Evolutionary conservation across 2,888 invertebrate genomes (phyloP), one percentile per base, ranked within the genome.

Genomic region (Acleris sparsana): DNA sequence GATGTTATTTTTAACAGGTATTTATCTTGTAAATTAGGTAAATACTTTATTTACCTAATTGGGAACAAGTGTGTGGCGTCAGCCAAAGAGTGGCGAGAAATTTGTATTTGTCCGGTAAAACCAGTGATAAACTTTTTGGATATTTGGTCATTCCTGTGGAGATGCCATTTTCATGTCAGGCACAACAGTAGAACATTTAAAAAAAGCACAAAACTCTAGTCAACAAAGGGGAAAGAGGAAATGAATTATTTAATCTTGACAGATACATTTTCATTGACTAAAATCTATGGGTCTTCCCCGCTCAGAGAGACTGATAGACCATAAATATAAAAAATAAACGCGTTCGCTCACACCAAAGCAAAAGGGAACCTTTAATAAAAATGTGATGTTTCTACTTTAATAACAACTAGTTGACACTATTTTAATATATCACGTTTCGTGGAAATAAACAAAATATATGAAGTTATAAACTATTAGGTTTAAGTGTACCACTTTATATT

Each of bases 401-500:
- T 74, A 65, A 78, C 80, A 65, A 78, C 80, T 86, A 86, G 84
- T 84, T 85, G 81, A 86, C 84, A 87, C 86, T 88, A 87, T 87
- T 89, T 86, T 89, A 86, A 82, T 86, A 83, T 83, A 84, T 82
- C 83, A 84, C 83, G 77, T 84, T 85, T 85, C 84, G 81, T 84
- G 85, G 85, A 82, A 82, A 81, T 78, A 74, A 63, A 63, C 52
- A 65, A 78, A 72, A 78, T 82, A 80, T 80, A 87, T 88, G 83
- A 89, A 86, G 86, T 90, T 88, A 80, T 82, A 73, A 88, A 87
- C 88, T 89, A 84, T 80, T 88, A 88, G 86, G 73, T 84, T 66
- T 88, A 89, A 89, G 89, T 83, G 83, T 88, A 87, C 82, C 79
- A 80, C 78, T 84, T 85, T 84, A 83, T 80, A 85, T 88, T 87